These are phyloP conservation scores for Cantharis rustica DNA, from an alignment of 2,888 invertebrate genomes.

Conservation along the genomic window DNA sequence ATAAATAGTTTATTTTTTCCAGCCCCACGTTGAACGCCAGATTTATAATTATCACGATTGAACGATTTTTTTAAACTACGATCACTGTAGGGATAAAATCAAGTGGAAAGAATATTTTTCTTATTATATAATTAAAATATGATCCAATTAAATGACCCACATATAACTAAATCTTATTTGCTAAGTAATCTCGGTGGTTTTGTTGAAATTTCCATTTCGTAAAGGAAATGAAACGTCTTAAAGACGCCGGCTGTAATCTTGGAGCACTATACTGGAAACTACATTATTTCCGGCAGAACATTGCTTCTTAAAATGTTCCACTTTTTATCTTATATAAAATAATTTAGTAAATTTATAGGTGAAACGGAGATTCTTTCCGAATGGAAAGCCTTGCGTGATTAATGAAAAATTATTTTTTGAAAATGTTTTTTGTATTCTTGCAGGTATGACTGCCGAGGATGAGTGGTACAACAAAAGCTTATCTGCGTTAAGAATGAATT, in stretches of 20 bases:
- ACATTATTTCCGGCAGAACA: constrained; percentile 40
- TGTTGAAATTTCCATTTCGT: constrained; percentile 44
- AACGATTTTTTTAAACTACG: too few species aligned
- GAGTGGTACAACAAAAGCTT: constrained; percentile 99
- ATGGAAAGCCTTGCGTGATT: background rate
- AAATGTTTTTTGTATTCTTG: constrained; percentile 35
- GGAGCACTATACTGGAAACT: constrained; percentile 41
- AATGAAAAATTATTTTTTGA: background rate
- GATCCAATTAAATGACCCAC: background rate
- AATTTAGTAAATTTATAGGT: background rate
- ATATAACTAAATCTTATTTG: background rate
- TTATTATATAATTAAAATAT: background rate
- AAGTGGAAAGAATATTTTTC: background rate
- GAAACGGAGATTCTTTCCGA: background rate
- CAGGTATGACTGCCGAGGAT: constrained; percentile 91
- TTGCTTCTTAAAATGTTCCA: constrained; percentile 31
- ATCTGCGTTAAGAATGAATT: constrained; percentile 96
- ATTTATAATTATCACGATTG: too few species aligned
- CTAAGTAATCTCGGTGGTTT: constrained; percentile 6
- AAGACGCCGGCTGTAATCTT: constrained; percentile 50
- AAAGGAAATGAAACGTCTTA: constrained; percentile 54
- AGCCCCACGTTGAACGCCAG: too few species aligned
- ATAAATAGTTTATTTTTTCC: too few species aligned
- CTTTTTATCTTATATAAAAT: constrained; percentile 11
- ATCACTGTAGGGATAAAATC: background rate